These are phyloP conservation scores for Apamea sordens DNA, from an alignment of 2,888 invertebrate species.

Conservation along the genomic window DNA sequence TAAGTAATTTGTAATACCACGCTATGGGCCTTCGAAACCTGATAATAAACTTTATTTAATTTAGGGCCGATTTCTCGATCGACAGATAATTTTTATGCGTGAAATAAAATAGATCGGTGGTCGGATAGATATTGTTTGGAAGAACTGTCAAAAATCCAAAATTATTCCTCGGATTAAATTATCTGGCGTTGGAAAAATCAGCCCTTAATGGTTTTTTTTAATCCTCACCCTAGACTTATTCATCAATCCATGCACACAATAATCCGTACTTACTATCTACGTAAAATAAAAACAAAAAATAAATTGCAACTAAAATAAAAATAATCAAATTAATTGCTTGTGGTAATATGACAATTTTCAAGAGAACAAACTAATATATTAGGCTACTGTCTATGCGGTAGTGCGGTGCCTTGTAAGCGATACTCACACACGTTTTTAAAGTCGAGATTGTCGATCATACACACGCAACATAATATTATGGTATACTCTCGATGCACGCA, in stretches of 20 bases:
- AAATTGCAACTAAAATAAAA: slow-evolving; percentile 51
- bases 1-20: neutral
- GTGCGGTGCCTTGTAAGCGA: slow-evolving; percentile 2
- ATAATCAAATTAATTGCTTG: slow-evolving; percentile 45
- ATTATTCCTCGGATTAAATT: too few species aligned
- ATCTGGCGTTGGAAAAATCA: too few species aligned
- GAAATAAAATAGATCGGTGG: too few species aligned
- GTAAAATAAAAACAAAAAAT: slow-evolving; percentile 30
- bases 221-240: too few species aligned
- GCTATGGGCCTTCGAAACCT: neutral
- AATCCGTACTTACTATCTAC: neutral
- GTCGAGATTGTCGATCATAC: slow-evolving; percentile 4
- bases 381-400: neutral
- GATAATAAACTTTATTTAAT: neutral
- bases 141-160: too few species aligned
- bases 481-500: neutral
- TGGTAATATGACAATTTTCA: slow-evolving; percentile 52
- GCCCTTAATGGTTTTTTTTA: neutral
- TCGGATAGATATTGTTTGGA: too few species aligned
- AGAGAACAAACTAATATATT: neutral
- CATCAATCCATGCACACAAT: slow-evolving; percentile 5
- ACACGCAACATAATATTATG: slow-evolving; percentile 8
- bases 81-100: too few species aligned
- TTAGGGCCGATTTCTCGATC: too few species aligned
- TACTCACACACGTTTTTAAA: slow-evolving; percentile 4